Evolutionary conservation across 1,140 invertebrate species (phyloP).

Genomic region (Amyelois transitella): DNA sequence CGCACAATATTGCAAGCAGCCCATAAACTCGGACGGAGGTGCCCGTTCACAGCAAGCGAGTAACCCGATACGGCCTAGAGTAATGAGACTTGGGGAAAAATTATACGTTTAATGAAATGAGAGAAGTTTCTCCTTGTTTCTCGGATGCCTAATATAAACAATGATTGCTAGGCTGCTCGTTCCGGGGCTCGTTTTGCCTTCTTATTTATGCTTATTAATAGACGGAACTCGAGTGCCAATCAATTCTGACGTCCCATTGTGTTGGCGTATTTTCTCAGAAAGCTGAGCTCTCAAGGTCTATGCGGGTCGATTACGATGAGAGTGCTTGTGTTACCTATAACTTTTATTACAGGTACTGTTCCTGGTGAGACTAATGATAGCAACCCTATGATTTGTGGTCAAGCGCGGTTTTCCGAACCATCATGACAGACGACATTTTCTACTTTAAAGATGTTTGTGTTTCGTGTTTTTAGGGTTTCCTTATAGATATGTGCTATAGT

Average conservation of each 20-base stretch:
- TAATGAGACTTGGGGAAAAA: slow-evolving; percentile 38
- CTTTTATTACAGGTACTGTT: too few relatives aligned
- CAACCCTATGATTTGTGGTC: too few relatives aligned
- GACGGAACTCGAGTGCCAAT: background rate
- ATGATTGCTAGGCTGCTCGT: background rate
- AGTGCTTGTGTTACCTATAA: too few relatives aligned
- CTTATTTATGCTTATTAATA: slow-evolving; percentile 1
- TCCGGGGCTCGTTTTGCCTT: background rate
- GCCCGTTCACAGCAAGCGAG: slow-evolving; percentile 11
- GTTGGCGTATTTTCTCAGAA: background rate
- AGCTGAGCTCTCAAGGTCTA: background rate
- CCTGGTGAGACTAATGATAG: too few relatives aligned
- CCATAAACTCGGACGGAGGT: slow-evolving; percentile 35
- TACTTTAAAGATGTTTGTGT: too few relatives aligned
- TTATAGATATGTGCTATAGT: too few relatives aligned
- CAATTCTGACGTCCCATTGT: background rate
- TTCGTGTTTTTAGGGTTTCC: too few relatives aligned
- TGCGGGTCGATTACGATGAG: too few relatives aligned
- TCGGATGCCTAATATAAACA: slow-evolving; percentile 2
- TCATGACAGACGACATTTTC: too few relatives aligned
- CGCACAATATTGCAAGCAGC: slow-evolving; percentile 45
- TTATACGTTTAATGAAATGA: slow-evolving; percentile 44
- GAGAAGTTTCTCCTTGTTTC: slow-evolving; percentile 17
- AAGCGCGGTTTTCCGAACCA: too few relatives aligned
- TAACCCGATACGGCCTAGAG: slow-evolving; percentile 16